phyloP scores from a whole-genome alignment of 2,888 invertebrate genomes.

The Ashinkailepas kermadecensis region DNA sequence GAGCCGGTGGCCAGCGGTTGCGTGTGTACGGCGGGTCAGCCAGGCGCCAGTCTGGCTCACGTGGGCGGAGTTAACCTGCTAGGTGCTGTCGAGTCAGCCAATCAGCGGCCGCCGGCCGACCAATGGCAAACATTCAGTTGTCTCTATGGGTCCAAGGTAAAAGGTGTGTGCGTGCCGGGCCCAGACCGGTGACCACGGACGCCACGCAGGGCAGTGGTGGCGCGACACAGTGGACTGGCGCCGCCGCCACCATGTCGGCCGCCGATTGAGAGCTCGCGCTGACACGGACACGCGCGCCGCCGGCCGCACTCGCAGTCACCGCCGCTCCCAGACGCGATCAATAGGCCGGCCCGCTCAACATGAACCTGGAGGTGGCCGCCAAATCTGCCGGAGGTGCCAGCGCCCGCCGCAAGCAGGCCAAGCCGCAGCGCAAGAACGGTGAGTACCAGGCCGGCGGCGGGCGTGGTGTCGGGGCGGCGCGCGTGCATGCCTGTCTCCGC shows the following conservation, averaged over 20 bases:
- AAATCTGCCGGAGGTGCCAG: background rate
- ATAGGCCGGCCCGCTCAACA: background rate
- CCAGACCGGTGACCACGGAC: background rate
- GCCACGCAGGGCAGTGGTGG: background rate
- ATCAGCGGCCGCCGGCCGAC: background rate
- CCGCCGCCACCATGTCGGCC: background rate
- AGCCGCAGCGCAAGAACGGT: slow-evolving; percentile 19
- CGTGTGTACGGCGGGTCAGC: background rate
- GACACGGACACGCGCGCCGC: no score
- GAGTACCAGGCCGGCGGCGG: background rate
- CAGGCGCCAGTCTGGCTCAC: slow-evolving; percentile 8
- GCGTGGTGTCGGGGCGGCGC: background rate
- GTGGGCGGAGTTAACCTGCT: slow-evolving; percentile 21
- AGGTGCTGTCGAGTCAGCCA: slow-evolving; percentile 9
- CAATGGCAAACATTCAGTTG: slow-evolving; percentile 19
- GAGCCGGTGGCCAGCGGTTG: no score
- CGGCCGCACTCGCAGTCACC: background rate
- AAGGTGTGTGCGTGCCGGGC: slow-evolving; percentile 3
- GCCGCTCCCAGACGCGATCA: no score
- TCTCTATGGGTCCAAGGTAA: slow-evolving; percentile 5
- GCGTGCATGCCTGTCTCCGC: background rate
- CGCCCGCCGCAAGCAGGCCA: slow-evolving; percentile 15
- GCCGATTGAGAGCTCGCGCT: background rate
- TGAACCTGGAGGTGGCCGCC: background rate
- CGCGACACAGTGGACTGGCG: background rate